A percentile compares a stretch with the other conserved stretches of the same genome.
phyloP scores from a whole-genome alignment of 2,888 invertebrate species.

The Nasonovia ribisnigri region DNA sequence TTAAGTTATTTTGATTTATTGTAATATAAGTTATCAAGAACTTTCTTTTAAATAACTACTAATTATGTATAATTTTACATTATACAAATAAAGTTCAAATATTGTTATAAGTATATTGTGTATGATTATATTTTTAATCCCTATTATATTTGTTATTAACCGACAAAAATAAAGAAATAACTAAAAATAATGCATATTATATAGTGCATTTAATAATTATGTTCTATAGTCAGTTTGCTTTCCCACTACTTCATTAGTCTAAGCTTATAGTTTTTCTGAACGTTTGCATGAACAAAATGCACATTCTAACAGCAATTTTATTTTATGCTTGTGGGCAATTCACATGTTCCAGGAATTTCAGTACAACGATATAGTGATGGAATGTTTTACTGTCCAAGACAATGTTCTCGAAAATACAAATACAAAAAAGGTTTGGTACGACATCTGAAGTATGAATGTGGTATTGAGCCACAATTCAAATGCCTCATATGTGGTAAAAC shows the following conservation, averaged over 20 bases:
- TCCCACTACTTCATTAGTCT: neutral
- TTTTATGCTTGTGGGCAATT: constrained; percentile 24
- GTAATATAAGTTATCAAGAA: neutral
- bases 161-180: neutral
- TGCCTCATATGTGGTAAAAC: constrained; percentile 73
- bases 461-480: constrained; percentile 75
- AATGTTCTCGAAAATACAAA: constrained; percentile 65
- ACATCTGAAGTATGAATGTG: constrained; percentile 76
- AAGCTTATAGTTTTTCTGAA: neutral
- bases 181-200: neutral
- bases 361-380: constrained; percentile 40
- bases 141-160: neutral
- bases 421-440: constrained; percentile 73
- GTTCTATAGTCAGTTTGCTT: constrained; percentile 15
- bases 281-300: neutral
- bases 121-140: neutral
- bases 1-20: neutral
- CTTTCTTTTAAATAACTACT: neutral
- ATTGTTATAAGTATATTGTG: neutral
- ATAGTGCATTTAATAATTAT: neutral
- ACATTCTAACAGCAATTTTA: neutral
- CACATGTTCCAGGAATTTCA: constrained; percentile 35
- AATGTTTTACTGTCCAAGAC: constrained; percentile 61
- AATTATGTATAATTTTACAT: neutral
- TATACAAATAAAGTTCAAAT: neutral